Evolutionary conservation across 2,888 invertebrate species (phyloP).

Genomic region (Monoplex corrugatus): DNA sequence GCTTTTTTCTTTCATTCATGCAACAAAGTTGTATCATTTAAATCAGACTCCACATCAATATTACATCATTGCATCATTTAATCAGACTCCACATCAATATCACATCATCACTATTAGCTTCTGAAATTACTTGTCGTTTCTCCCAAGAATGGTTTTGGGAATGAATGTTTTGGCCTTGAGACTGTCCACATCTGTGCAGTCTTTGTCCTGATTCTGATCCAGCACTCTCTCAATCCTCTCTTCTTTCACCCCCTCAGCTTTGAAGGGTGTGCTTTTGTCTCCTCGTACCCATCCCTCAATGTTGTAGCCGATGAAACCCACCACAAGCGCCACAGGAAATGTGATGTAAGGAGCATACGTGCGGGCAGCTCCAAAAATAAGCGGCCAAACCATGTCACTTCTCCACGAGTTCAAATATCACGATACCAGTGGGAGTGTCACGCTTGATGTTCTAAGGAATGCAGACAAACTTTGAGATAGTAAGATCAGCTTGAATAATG

Average conservation of each 20-base stretch:
- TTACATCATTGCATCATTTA: too few relatives aligned
- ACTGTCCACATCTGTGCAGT: conserved; percentile 86
- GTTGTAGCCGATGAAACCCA: conserved; percentile 94
- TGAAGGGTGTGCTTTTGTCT: conserved; percentile 82
- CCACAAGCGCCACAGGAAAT: conserved; percentile 90
- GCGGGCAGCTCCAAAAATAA: conserved; percentile 86
- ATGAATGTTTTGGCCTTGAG: conserved; percentile 85
- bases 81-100: too few relatives aligned
- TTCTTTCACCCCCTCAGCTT: conserved; percentile 86
- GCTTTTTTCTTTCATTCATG: too few relatives aligned
- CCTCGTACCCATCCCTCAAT: conserved; percentile 85
- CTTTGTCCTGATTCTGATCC: conserved; percentile 82
- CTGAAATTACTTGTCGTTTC: conserved; percentile 78
- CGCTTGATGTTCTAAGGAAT: too few relatives aligned
- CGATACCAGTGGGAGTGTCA: too few relatives aligned
- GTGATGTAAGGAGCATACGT: conserved; percentile 90
- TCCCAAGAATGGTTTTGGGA: conserved; percentile 83
- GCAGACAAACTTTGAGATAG: too few relatives aligned
- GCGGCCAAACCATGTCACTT: conserved; percentile 90
- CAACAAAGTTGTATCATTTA: too few relatives aligned
- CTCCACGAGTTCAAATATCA: too few relatives aligned
- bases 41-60: too few relatives aligned
- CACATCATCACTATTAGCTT: too few relatives aligned
- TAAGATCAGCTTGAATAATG: too few relatives aligned
- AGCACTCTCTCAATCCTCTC: conserved; percentile 87